Evolutionary conservation across 53 echinoderm and acorn worm species (phyloP), one percentile per base, ranked within the genome.

Genomic region (Holothuria scabra): DNA sequence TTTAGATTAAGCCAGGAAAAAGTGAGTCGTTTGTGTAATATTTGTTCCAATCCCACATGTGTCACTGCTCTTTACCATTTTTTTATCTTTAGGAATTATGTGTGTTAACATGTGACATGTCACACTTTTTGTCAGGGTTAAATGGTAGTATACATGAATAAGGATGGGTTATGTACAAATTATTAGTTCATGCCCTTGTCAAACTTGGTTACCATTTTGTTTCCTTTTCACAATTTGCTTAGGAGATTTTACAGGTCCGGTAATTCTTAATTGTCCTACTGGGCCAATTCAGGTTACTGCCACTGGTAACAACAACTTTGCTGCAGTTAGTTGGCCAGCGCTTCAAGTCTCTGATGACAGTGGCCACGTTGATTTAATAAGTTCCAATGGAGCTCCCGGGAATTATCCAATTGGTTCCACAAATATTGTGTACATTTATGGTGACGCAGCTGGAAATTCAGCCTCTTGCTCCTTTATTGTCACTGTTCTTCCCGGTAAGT

Each of bases 311-410:
- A 32, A 57, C 20, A 57, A 78, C 59, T 78, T 57, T 58, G 78
- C 56, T 31, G 31, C 32, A n/a, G 78, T 78, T 18, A 18, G 25
- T 12, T 78, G 78, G 78, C 78, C 78, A 18, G 57, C 46, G 0
- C 52, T 78, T 23, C 25, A 56, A 32, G 78, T 78, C 5, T 29
- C 78, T 56, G 78, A 78, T 78, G 52, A 78, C 32, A 78, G 78
- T 29, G 78, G 78, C 8, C 78, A 78, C 16, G 58, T 78, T 7
- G 29, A 56, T 18, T 52, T 78, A 18, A 52, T 78, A 28, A 78
- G 78, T 31, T 14, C 78, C 20, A 78, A 78, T 30, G 78, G 56
- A 56, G 58, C 78, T 19, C 78, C 78, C 32, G 78, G 78, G 30
- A 78, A 78, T 56, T 78, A 78, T 12, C 28, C 59, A 5, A 32